These are phyloP conservation scores for Andrena haemorrhoa DNA, from an alignment of 2,888 invertebrate genomes.

Conservation along the genomic window DNA sequence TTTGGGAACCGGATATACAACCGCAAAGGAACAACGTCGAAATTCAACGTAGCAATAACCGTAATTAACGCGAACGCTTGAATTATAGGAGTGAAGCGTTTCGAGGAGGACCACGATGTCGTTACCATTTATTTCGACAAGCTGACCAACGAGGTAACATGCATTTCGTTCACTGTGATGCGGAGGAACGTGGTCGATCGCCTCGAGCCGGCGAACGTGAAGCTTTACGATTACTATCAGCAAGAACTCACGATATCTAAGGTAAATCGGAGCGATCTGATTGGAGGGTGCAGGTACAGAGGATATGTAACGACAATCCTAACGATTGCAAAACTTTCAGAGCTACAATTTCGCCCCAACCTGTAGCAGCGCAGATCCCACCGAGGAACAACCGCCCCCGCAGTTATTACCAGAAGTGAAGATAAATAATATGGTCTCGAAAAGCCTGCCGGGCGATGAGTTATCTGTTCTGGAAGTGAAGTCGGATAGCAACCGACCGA, in stretches of 20 bases:
- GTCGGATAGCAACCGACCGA: constrained; percentile 16
- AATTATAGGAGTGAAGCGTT: constrained; percentile 85
- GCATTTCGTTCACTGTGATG: constrained; percentile 85
- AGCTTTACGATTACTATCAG: constrained; percentile 89
- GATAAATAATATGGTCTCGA: constrained; percentile 43
- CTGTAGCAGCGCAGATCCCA: constrained; percentile 76
- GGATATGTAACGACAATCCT: background rate
- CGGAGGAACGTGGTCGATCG: constrained; percentile 85
- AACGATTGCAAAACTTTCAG: constrained; percentile 65
- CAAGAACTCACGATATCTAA: constrained; percentile 86
- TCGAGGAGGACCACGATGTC: constrained; percentile 85
- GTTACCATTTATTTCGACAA: constrained; percentile 86
- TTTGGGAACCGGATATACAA: too few relatives aligned
- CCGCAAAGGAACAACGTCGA: too few relatives aligned
- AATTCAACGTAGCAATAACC: background rate
- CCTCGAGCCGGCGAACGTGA: constrained; percentile 86
- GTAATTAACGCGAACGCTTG: background rate
- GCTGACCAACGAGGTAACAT: constrained; percentile 84
- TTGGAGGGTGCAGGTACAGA: background rate
- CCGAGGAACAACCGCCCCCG: constrained; percentile 65
- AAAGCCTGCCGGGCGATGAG: background rate
- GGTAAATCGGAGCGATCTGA: constrained; percentile 81
- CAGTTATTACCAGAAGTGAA: constrained; percentile 63
- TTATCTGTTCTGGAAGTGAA: constrained; percentile 1
- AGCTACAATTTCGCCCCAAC: constrained; percentile 78